These are phyloP conservation scores for Heliconius ismenius DNA, from an alignment of 2,888 invertebrate genomes.

Conservation along the genomic window DNA sequence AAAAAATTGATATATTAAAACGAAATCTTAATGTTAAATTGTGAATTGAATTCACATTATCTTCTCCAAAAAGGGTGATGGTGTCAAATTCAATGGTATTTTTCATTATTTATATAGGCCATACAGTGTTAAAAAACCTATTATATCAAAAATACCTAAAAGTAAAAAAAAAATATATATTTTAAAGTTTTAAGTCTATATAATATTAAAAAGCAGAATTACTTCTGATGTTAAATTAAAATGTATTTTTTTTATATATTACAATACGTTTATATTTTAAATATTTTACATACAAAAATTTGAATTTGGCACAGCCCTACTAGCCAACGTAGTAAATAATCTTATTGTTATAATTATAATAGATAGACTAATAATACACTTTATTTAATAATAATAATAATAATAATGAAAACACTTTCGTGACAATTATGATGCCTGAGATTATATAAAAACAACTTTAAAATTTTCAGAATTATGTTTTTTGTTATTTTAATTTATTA, in stretches of 20 bases:
- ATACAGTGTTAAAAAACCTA: not conserved
- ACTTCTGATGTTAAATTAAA: not conserved
- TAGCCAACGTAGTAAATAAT: conserved; percentile 16
- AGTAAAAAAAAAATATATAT: fast-evolving
- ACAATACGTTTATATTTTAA: not conserved
- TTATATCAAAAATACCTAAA: not conserved
- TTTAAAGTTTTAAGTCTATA: not conserved
- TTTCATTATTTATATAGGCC: not conserved
- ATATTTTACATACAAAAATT: not conserved
- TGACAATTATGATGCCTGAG: not conserved
- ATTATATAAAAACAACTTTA: not conserved
- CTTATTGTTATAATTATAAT: conserved; percentile 35
- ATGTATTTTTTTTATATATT: not conserved
- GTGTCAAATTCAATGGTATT: not conserved
- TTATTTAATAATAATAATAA: conserved; percentile 35
- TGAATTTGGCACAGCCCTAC: not conserved
- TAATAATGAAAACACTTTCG: conserved; percentile 30
- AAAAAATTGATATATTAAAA: not conserved
- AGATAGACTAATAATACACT: conserved; percentile 41
- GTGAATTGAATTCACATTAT: conserved; percentile 13
- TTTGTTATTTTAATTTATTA: not conserved
- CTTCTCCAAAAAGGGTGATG: not conserved
- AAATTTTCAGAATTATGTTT: not conserved
- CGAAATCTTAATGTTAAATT: not conserved
- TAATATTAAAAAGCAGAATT: not conserved